These are phyloP conservation scores for Drusus annulatus DNA, from an alignment of 1,140 invertebrate species.

Conservation along the genomic window DNA sequence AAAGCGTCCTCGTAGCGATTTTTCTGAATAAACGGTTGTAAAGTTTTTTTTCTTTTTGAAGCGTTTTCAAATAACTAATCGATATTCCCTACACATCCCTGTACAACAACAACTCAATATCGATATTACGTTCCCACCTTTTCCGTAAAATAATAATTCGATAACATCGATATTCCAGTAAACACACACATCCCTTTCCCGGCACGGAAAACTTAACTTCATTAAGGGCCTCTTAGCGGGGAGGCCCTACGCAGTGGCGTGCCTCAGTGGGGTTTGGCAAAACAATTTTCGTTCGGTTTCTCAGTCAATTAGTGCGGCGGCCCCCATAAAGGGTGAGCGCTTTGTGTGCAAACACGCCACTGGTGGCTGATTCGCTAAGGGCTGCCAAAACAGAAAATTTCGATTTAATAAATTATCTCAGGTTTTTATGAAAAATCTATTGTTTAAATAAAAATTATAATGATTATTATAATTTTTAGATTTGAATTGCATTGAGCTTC, in stretches of 20 bases:
- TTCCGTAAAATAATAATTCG: neutral
- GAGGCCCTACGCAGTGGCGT: constrained; percentile 1
- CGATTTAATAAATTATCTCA: neutral
- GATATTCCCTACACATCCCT: neutral
- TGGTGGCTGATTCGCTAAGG: neutral
- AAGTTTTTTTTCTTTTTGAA: too few species aligned
- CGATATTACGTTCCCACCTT: too few species aligned
- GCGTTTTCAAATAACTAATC: neutral
- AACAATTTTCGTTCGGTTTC: constrained; percentile 36
- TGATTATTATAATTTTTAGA: too few species aligned
- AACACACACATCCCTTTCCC: constrained; percentile 8
- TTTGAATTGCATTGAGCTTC: too few species aligned
- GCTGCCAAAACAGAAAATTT: neutral
- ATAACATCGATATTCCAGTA: constrained; percentile 9
- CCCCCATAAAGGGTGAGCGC: constrained; percentile 2
- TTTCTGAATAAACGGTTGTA: too few species aligned
- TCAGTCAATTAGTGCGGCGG: constrained; percentile 29
- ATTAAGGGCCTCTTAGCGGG: constrained; percentile 12
- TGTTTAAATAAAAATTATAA: too few species aligned
- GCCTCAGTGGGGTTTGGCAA: neutral
- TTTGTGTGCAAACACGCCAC: constrained; percentile 26
- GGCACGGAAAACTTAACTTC: constrained; percentile 2
- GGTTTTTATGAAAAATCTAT: too few species aligned
- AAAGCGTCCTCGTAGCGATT: too few species aligned
- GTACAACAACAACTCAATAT: too few species aligned